Conservation (phyloP, 2,797 vertebrate species). For the Bryconaethiops microstoma region DNA sequence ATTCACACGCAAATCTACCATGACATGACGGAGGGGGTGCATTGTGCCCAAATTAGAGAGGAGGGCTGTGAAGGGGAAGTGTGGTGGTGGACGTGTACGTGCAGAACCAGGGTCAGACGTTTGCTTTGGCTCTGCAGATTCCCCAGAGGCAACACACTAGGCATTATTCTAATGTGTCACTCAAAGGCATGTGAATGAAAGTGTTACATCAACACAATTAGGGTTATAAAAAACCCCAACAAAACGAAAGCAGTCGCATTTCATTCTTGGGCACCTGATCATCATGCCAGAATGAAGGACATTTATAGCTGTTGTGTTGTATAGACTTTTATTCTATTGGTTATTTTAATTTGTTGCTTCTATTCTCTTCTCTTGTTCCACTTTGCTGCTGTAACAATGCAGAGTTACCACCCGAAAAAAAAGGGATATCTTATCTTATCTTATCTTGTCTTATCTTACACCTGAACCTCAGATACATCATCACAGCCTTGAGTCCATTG, state of each 20-base stretch:
- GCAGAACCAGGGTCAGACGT: not conserved
- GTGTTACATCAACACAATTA: not conserved
- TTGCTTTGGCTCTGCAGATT: not conserved
- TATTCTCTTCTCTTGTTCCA: too few relatives aligned
- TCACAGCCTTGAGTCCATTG: not conserved
- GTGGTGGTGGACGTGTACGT: not conserved
- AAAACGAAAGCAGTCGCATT: too few relatives aligned
- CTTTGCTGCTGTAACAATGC: too few relatives aligned
- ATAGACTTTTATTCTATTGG: too few relatives aligned
- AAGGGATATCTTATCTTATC: too few relatives aligned
- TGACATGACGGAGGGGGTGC: not conserved
- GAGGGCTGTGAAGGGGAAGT: not conserved
- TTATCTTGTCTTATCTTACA: too few relatives aligned
- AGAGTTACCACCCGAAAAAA: too few relatives aligned
- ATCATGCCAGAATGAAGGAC: too few relatives aligned
- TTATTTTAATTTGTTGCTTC: too few relatives aligned
- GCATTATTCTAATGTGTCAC: not conserved
- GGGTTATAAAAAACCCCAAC: too few relatives aligned
- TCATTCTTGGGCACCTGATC: too few relatives aligned
- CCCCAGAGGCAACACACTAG: not conserved
- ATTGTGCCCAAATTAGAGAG: slow-evolving; percentile 18
- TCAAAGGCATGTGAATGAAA: not conserved
- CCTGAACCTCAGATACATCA: not conserved
- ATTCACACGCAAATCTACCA: slow-evolving; percentile 37
- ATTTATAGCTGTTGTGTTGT: too few relatives aligned